Evolutionary conservation across 2,888 invertebrate genomes (phyloP).

Genomic region (Hirtodrosophila trivittata): DNA sequence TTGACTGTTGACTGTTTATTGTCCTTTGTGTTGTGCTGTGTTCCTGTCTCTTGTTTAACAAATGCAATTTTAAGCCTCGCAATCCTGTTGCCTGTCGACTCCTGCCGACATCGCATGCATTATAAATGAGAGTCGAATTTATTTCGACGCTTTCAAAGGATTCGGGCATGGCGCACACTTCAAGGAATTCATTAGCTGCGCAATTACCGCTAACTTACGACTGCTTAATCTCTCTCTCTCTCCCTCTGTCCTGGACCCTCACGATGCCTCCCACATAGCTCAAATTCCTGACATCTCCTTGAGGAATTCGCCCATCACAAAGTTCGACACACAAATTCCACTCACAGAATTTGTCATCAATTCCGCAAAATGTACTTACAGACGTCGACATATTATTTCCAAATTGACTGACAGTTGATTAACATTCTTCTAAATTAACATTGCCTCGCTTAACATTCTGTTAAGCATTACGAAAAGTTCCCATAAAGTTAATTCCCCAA

Average conservation of each 20-base stretch:
- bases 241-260: too few relatives aligned
- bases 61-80: slow-evolving; percentile 54
- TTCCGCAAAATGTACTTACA: too few relatives aligned
- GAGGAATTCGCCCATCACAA: neutral
- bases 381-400: too few relatives aligned
- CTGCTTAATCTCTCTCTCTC: too few relatives aligned
- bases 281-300: neutral
- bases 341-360: too few relatives aligned
- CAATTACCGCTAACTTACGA: too few relatives aligned
- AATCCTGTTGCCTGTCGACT: slow-evolving; percentile 3
- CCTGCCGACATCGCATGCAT: slow-evolving; percentile 49
- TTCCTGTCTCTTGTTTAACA: slow-evolving; percentile 32
- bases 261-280: neutral
- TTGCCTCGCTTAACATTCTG: too few relatives aligned
- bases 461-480: too few relatives aligned
- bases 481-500: too few relatives aligned
- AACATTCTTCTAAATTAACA: neutral
- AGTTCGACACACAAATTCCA: too few relatives aligned
- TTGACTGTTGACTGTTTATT: neutral
- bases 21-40: slow-evolving; percentile 3
- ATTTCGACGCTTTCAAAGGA: slow-evolving; percentile 18
- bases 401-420: neutral
- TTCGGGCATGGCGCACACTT: too few relatives aligned
- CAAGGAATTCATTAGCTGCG: neutral
- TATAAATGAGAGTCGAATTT: slow-evolving; percentile 47